These are phyloP conservation scores for Spinus pinus DNA, from an alignment of 2,797 vertebrate genomes.

Conservation along the genomic window DNA sequence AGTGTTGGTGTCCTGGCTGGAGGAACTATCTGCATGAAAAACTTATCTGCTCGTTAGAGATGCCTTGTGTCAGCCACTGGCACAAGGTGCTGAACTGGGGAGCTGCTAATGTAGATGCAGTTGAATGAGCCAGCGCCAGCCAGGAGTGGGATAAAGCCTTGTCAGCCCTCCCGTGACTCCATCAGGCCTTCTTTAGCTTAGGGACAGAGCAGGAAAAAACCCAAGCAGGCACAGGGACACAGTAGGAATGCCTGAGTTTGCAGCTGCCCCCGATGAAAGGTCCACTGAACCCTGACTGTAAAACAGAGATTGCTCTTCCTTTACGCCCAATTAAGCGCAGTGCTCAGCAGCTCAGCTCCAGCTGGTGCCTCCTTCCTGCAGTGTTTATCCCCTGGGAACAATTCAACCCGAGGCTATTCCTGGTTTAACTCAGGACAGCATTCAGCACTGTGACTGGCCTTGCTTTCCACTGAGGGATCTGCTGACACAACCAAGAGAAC, in stretches of 20 bases:
- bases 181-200: background rate
- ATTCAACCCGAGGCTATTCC: background rate
- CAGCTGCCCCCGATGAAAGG: background rate
- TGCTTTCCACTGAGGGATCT: background rate
- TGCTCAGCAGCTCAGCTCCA: background rate
- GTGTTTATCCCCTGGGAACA: background rate
- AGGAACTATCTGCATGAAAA: constrained; percentile 1
- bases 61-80: background rate
- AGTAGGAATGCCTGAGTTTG: background rate
- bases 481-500: background rate
- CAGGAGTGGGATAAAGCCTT: background rate
- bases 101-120: background rate
- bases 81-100: background rate
- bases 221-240: background rate
- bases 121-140: background rate
- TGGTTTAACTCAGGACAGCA: background rate
- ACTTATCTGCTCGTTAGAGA: background rate
- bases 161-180: background rate
- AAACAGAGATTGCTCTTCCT: background rate
- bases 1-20: background rate
- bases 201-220: background rate
- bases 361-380: background rate
- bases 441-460: background rate
- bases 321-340: background rate
- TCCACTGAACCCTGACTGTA: background rate